A percentile compares a stretch with the other conserved stretches of the same genome.
Conservation (phyloP, 2,888 invertebrate species). For the Homarus gammarus region DNA sequence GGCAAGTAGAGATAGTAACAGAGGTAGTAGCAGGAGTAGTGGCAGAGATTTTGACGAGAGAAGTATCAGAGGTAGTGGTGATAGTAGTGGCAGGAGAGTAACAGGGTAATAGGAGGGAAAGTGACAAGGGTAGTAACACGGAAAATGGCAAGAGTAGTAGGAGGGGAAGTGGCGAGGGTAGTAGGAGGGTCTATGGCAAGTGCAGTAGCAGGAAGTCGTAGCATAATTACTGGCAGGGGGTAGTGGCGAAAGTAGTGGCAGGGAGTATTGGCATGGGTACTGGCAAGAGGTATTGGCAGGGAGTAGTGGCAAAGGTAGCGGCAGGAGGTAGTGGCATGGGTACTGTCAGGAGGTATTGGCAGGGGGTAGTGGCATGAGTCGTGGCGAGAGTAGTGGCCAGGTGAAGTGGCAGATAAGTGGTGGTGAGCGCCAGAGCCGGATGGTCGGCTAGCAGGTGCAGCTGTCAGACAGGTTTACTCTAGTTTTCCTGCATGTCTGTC, state of each 20-base stretch:
- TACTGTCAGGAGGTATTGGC: background rate
- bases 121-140: background rate
- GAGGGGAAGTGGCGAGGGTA: background rate
- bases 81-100: background rate
- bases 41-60: background rate
- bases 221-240: background rate
- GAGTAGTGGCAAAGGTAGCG: slow-evolving; percentile 1
- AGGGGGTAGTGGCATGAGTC: background rate
- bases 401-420: background rate
- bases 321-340: background rate
- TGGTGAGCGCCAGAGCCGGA: background rate
- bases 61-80: background rate
- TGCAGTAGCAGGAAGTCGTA: background rate
- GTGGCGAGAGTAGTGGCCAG: background rate
- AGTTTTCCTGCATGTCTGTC: background rate
- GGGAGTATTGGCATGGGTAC: background rate
- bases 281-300: background rate
- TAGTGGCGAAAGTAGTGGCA: slow-evolving; percentile 1
- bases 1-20: background rate
- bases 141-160: background rate
- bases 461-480: slow-evolving; percentile 44
- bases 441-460: slow-evolving; percentile 36
- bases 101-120: background rate
- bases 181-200: background rate
- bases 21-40: slow-evolving; percentile 3